Conservation (phyloP, 1,140 invertebrate species). For the Drosophila nigrodunni region DNA sequence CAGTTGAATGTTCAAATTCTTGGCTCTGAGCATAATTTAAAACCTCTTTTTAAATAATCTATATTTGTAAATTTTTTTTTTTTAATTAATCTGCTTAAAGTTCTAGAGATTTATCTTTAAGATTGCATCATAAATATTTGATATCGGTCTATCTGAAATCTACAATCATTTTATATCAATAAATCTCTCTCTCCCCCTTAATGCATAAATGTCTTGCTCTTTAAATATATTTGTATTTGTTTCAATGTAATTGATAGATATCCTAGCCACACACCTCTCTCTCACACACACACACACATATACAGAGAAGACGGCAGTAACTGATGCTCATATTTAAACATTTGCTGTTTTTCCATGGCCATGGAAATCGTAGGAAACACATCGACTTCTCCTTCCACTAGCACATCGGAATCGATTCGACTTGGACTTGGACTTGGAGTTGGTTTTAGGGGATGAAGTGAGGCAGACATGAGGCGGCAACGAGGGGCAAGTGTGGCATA, state of each 20-base stretch:
- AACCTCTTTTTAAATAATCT: no score
- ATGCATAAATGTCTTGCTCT: no score
- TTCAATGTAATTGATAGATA: conserved; percentile 12
- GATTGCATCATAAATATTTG: no score
- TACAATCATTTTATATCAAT: no score
- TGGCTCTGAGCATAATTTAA: no score
- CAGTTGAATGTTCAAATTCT: no score
- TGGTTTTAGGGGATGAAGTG: conserved; percentile 42
- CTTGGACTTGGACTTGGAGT: conserved; percentile 45
- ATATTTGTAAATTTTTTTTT: no score
- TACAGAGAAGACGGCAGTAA: not conserved
- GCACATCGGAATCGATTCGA: conserved; percentile 19
- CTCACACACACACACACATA: not conserved
- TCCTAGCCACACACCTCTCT: not conserved
- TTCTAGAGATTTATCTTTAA: no score
- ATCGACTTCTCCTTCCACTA: conserved; percentile 9
- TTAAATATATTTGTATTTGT: not conserved
- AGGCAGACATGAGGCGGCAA: not conserved
- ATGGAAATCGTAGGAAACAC: conserved; percentile 19
- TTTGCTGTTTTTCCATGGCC: conserved; percentile 25
- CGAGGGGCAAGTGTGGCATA: conserved; percentile 13
- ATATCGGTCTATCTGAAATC: no score
- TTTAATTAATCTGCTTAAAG: no score
- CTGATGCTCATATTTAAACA: conserved; percentile 40
- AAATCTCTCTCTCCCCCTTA: no score